A percentile compares a stretch with the other conserved stretches of the same genome.
Conservation (phyloP, 2,797 vertebrate species). For the Labroides dimidiatus region DNA sequence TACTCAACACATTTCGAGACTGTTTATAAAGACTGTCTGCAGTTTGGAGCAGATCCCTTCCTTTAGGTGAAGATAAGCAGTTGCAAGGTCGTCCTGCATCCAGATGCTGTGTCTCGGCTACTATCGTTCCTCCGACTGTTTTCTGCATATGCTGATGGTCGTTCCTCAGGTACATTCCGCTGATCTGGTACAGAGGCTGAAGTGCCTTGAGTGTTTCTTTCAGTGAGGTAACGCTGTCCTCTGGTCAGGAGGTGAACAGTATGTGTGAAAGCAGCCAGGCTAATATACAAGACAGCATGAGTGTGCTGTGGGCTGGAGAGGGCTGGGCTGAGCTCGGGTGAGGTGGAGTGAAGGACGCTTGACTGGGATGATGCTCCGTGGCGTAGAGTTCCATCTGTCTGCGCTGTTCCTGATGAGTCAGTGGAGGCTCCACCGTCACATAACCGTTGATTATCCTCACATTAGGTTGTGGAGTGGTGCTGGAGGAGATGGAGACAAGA, state of each 20-base stretch:
- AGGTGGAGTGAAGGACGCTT: conserved; percentile 42
- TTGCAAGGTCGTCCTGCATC: conserved; percentile 5
- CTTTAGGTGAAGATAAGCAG: conserved; percentile 3
- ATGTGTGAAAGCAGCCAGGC: conserved; percentile 75
- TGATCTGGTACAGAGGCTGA: conserved; percentile 46
- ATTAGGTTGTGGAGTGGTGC: conserved; percentile 88
- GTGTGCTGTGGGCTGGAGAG: conserved; percentile 55
- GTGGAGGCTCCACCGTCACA: conserved; percentile 87
- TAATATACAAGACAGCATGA: conserved; percentile 65
- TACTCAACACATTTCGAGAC: conserved; percentile 40
- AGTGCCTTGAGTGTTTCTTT: conserved; percentile 41
- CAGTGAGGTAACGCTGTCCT: conserved; percentile 47
- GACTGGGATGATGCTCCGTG: conserved; percentile 21
- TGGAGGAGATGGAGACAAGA: conserved; percentile 34
- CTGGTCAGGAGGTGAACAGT: conserved; percentile 81
- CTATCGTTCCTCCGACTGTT: conserved; percentile 20
- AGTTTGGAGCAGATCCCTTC: conserved; percentile 5
- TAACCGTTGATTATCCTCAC: conserved; percentile 89
- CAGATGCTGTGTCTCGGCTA: conserved; percentile 16
- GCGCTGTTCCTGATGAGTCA: conserved; percentile 86
- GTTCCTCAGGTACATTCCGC: conserved; percentile 43
- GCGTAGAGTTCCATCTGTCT: conserved; percentile 47
- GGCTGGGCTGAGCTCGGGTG: conserved; percentile 65
- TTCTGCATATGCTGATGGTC: conserved; percentile 23
- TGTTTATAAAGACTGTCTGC: conserved; percentile 18